A percentile compares a stretch with the other conserved stretches of the same genome.
phyloP scores from a whole-genome alignment of 2,888 invertebrate species.

The Idaea biselata region DNA sequence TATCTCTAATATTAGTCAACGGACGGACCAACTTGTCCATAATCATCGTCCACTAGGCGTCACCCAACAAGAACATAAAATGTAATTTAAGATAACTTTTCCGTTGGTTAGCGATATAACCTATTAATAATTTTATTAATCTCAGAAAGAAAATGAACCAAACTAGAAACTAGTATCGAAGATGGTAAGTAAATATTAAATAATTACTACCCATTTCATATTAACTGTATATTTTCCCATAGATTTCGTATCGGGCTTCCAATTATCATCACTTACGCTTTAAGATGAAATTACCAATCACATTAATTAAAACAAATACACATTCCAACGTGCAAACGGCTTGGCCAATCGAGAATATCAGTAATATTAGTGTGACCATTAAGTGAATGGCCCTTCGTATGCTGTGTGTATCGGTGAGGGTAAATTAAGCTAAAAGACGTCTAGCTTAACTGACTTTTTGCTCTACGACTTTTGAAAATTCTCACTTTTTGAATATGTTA shows the following conservation, averaged over 20 bases:
- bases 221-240: neutral
- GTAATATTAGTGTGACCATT: neutral
- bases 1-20: no score
- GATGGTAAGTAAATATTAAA: neutral
- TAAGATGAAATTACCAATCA: neutral
- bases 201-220: neutral
- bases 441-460: no score
- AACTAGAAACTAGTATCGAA: neutral
- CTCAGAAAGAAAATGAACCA: no score
- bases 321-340: neutral
- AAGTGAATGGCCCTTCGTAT: neutral
- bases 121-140: no score
- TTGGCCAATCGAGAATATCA: neutral
- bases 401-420: neutral
- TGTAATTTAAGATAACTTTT: no score
- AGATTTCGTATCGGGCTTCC: neutral
- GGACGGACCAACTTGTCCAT: no score
- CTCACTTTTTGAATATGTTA: no score
- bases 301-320: constrained; percentile 1
- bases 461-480: no score
- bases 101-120: no score
- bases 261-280: constrained; percentile 1
- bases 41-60: no score
- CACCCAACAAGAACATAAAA: no score
- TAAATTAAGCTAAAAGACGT: neutral